Evolutionary conservation across 1,140 invertebrate genomes (phyloP).

Genomic region (Drosophila albomicans): DNA sequence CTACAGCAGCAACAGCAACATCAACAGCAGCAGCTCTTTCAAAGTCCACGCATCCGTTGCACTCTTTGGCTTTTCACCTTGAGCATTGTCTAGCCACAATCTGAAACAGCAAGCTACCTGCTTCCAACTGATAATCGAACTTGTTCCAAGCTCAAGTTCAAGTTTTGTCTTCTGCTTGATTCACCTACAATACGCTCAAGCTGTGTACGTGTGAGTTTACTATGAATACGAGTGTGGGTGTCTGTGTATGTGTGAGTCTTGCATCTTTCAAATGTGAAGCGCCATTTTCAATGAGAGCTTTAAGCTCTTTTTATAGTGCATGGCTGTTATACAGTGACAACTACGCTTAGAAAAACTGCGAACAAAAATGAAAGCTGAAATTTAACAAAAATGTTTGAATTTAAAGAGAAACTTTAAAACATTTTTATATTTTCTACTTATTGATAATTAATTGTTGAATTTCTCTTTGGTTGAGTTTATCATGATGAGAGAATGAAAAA

Average conservation of each 20-base stretch:
- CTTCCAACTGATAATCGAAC: constrained; percentile 16
- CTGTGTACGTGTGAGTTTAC: neutral
- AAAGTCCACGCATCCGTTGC: constrained; percentile 16
- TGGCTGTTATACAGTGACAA: constrained; percentile 1
- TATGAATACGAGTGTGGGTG: no score
- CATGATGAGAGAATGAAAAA: no score
- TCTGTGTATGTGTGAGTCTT: neutral
- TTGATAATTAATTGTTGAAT: no score
- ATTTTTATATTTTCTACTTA: no score
- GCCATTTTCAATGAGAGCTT: constrained; percentile 25
- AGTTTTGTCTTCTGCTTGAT: neutral
- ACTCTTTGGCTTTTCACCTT: neutral
- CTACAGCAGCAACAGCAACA: no score
- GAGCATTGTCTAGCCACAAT: constrained; percentile 7
- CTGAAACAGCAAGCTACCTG: neutral
- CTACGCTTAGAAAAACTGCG: no score
- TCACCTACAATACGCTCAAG: constrained; percentile 1
- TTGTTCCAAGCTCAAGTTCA: constrained; percentile 7
- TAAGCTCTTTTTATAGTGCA: constrained; percentile 19
- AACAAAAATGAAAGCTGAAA: no score
- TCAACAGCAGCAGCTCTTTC: no score
- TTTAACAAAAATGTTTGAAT: no score
- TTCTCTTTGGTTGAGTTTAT: no score
- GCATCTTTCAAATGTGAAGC: neutral
- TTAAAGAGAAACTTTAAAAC: no score